These are phyloP conservation scores for Pituophis catenifer DNA, from an alignment of 2,113 vertebrate species.

Conservation along the genomic window DNA sequence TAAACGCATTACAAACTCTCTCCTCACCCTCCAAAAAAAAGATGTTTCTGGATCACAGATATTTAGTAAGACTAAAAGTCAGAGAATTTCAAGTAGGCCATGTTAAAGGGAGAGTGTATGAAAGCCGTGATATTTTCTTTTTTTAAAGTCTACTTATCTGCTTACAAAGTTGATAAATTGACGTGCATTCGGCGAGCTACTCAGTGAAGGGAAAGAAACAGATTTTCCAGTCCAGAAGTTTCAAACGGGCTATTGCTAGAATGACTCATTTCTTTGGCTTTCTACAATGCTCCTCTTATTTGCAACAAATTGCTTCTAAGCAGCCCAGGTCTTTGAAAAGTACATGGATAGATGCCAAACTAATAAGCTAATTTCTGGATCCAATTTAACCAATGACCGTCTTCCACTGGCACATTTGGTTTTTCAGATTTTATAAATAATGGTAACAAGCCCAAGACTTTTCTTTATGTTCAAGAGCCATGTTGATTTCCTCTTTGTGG, in stretches of 20 bases:
- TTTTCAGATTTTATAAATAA: neutral
- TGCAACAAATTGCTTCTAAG: constrained; percentile 1
- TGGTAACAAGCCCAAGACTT: neutral
- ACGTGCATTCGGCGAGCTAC: neutral
- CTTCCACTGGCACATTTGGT: neutral
- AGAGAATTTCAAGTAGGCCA: constrained; percentile 22
- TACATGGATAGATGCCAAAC: neutral
- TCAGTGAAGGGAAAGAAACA: neutral
- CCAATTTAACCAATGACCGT: neutral
- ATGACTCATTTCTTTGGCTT: constrained; percentile 3
- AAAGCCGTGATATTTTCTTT: neutral
- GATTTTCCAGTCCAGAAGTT: neutral
- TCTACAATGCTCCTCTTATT: neutral
- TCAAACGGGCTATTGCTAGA: neutral
- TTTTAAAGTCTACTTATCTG: constrained; percentile 18
- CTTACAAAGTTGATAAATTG: constrained; percentile 14
- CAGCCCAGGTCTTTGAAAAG: neutral
- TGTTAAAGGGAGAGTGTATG: constrained; percentile 24
- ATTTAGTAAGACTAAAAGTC: constrained; percentile 2
- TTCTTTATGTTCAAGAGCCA: neutral
- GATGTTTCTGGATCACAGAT: constrained; percentile 12
- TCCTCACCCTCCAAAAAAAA: too few relatives aligned
- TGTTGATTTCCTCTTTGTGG: neutral
- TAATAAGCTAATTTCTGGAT: neutral
- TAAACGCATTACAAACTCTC: neutral